phyloP scores from a whole-genome alignment of 1,140 invertebrate species.

The Drosophila pseudoobscura region DNA sequence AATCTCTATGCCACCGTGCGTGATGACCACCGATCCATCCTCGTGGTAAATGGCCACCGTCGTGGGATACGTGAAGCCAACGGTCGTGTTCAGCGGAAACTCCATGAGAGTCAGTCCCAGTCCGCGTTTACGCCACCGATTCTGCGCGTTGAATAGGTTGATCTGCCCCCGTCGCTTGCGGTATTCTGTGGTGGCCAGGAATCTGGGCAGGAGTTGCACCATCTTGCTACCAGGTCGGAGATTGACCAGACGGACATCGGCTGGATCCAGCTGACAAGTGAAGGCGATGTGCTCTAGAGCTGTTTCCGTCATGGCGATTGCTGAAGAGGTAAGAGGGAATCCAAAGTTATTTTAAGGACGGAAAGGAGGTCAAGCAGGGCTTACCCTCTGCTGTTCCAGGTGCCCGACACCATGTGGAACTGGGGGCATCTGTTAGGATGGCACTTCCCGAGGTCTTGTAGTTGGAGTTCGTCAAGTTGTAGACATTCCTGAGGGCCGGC shows the following conservation, averaged over 20 bases:
- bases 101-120: conserved; percentile 85
- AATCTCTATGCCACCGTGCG: conserved; percentile 89
- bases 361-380: conserved; percentile 74
- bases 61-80: conserved; percentile 84
- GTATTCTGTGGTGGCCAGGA: conserved; percentile 83
- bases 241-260: conserved; percentile 87
- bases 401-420: conserved; percentile 86
- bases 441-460: conserved; percentile 85
- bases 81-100: conserved; percentile 85
- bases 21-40: conserved; percentile 88
- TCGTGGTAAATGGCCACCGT: conserved; percentile 86
- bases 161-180: conserved; percentile 84
- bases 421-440: conserved; percentile 86
- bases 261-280: conserved; percentile 87
- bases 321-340: conserved; percentile 83
- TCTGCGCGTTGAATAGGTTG: conserved; percentile 86
- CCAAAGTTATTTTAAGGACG: too few species aligned
- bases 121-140: conserved; percentile 89
- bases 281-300: conserved; percentile 92
- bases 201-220: conserved; percentile 71
- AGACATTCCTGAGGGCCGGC: conserved; percentile 85
- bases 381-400: conserved; percentile 87
- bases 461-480: conserved; percentile 84
- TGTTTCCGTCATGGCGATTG: conserved; percentile 87
- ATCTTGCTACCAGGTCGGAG: conserved; percentile 83